Percentiles rank a stretch among this genome's conserved stretches.
These are phyloP conservation scores for Scomber japonicus DNA, from an alignment of 2,113 vertebrate genomes.

Conservation along the genomic window DNA sequence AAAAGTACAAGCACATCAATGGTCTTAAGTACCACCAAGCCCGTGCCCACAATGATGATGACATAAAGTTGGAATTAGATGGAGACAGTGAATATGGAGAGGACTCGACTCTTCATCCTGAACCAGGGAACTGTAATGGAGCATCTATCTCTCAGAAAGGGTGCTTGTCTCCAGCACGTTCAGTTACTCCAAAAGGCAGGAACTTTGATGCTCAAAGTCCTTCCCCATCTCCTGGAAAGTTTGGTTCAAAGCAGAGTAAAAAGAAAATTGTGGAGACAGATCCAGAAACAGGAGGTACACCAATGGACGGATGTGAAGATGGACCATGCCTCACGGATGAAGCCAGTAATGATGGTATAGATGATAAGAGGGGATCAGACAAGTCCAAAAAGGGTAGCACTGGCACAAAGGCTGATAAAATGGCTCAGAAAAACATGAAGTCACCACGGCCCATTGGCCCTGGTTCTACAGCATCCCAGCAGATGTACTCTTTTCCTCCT, in stretches of 20 bases:
- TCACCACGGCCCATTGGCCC: slow-evolving; percentile 91
- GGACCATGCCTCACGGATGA: slow-evolving; percentile 93
- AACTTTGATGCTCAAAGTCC: slow-evolving; percentile 95
- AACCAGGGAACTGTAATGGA: slow-evolving; percentile 93
- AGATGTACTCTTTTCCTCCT: slow-evolving; percentile 92
- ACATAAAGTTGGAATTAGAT: slow-evolving; percentile 94
- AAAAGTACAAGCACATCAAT: slow-evolving; percentile 99
- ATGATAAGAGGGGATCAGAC: slow-evolving; percentile 91
- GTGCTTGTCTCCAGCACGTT: slow-evolving; percentile 95
- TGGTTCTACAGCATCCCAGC: slow-evolving; percentile 85
- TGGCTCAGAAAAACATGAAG: slow-evolving; percentile 94
- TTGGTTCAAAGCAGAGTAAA: slow-evolving; percentile 92
- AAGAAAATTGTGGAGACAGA: slow-evolving; percentile 94
- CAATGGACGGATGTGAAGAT: slow-evolving; percentile 93
- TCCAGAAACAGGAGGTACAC: slow-evolving; percentile 87
- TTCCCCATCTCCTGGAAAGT: slow-evolving; percentile 94
- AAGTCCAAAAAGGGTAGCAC: slow-evolving; percentile 90
- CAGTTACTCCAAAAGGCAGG: slow-evolving; percentile 94
- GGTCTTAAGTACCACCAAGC: slow-evolving; percentile 99
- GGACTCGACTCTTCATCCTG: slow-evolving; percentile 91
- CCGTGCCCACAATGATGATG: slow-evolving; percentile 95
- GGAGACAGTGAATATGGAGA: slow-evolving; percentile 96
- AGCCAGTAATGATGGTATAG: slow-evolving; percentile 94
- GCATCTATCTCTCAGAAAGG: slow-evolving; percentile 92
- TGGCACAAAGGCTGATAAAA: slow-evolving; percentile 90